phyloP scores from a whole-genome alignment of 2,113 vertebrate genomes.

The Willisornis vidua region DNA sequence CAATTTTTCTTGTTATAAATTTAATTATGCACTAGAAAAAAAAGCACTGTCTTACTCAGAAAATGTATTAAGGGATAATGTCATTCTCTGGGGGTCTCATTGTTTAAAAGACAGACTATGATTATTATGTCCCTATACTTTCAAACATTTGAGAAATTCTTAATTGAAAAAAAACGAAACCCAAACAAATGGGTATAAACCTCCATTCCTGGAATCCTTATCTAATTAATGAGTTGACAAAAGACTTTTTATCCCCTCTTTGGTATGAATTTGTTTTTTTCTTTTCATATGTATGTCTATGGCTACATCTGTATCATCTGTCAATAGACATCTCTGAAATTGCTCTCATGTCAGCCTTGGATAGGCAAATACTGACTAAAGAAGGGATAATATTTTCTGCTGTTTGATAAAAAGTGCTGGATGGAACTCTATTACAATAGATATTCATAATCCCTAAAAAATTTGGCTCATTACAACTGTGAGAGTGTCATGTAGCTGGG shows the following conservation, averaged over 20 bases:
- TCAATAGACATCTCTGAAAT: rapidly evolving
- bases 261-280: background rate
- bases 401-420: background rate
- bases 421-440: background rate
- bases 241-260: background rate
- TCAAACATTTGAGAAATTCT: background rate
- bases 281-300: background rate
- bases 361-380: background rate
- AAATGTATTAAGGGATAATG: background rate
- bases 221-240: background rate
- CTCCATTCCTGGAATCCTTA: background rate
- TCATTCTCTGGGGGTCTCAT: background rate
- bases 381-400: background rate
- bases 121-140: background rate
- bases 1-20: background rate
- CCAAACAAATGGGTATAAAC: background rate
- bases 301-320: background rate
- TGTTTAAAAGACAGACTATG: background rate
- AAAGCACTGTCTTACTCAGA: rapidly evolving
- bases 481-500: background rate
- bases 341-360: background rate
- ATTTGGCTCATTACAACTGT: background rate
- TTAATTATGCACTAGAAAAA: background rate
- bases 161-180: background rate
- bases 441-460: background rate